These are phyloP conservation scores for Thymelicus sylvestris DNA, from an alignment of 2,888 invertebrate genomes.

Conservation along the genomic window DNA sequence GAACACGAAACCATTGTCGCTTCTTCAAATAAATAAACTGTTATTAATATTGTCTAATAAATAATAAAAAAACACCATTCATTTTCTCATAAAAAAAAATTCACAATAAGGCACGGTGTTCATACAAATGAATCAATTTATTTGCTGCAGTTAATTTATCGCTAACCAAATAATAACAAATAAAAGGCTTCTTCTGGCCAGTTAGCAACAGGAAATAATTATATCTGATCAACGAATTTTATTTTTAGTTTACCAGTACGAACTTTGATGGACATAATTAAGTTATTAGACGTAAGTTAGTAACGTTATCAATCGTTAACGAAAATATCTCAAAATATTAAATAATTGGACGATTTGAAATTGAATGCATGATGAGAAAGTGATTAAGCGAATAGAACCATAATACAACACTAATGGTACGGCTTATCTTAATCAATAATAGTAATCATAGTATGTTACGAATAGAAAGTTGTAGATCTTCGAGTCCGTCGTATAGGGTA, in stretches of 20 bases:
- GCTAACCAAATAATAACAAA: neutral
- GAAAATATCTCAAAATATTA: constrained; percentile 10
- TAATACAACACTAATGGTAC: constrained; percentile 3
- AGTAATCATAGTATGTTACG: constrained; percentile 14
- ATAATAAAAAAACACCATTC: no score
- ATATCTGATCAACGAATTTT: constrained; percentile 52
- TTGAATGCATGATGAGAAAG: constrained; percentile 13
- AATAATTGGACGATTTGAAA: neutral
- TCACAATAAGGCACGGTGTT: no score
- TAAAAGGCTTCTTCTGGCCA: neutral
- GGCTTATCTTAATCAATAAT: constrained; percentile 13
- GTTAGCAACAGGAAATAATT: constrained; percentile 51
- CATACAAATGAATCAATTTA: neutral
- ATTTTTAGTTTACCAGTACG: neutral
- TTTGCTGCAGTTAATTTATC: neutral
- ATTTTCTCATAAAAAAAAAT: constrained; percentile 7
- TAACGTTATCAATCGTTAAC: constrained; percentile 37
- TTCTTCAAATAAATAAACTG: no score
- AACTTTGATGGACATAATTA: constrained; percentile 12
- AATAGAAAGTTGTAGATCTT: constrained; percentile 37
- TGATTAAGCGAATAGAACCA: constrained; percentile 12
- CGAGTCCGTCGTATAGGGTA: constrained; percentile 42
- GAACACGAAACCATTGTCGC: no score
- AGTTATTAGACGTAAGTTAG: constrained; percentile 1
- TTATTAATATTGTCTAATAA: no score